Conservation (phyloP, 2,113 vertebrate genomes). For the Ailurus styani region DNA sequence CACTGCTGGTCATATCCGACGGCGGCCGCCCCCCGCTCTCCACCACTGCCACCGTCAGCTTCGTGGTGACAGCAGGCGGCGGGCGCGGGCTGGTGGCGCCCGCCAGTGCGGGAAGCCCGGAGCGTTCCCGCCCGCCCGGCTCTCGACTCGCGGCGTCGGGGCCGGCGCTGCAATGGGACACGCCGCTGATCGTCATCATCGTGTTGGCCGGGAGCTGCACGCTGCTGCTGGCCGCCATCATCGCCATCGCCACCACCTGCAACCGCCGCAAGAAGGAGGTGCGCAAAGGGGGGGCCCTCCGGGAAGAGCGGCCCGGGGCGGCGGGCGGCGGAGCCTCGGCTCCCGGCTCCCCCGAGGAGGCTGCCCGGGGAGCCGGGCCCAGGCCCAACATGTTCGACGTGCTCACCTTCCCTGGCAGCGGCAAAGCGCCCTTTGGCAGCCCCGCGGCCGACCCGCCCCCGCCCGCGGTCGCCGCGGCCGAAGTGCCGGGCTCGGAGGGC, state of each 20-base stretch:
- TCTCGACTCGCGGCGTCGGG: slow-evolving; percentile 75
- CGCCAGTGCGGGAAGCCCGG: neutral
- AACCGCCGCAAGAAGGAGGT: slow-evolving; percentile 89
- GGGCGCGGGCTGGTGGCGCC: slow-evolving; percentile 73
- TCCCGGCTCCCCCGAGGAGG: slow-evolving; percentile 84
- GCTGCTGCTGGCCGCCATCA: slow-evolving; percentile 92
- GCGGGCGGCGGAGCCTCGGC: slow-evolving; percentile 85
- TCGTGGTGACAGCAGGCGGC: slow-evolving; percentile 86
- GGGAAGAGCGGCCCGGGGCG: slow-evolving; percentile 83
- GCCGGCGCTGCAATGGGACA: slow-evolving; percentile 88
- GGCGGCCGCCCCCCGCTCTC: slow-evolving; percentile 89
- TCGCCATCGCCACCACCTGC: slow-evolving; percentile 95
- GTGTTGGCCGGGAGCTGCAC: slow-evolving; percentile 94
- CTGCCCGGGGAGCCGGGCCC: slow-evolving; percentile 84
- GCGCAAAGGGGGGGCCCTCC: slow-evolving; percentile 72
- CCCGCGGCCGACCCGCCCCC: slow-evolving; percentile 76
- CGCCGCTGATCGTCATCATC: slow-evolving; percentile 92
- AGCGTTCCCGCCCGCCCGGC: slow-evolving; percentile 61
- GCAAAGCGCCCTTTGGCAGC: slow-evolving; percentile 84
- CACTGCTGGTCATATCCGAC: slow-evolving; percentile 88
- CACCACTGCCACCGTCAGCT: slow-evolving; percentile 88
- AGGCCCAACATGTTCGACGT: slow-evolving; percentile 89
- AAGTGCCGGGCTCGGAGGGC: slow-evolving; percentile 74
- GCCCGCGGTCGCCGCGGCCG: slow-evolving; percentile 66
- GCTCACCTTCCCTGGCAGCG: slow-evolving; percentile 87